A percentile compares a stretch with the other conserved stretches of the same genome.
These are phyloP conservation scores for Prionailurus bengalensis DNA, from an alignment of 2,113 vertebrate species.

Conservation along the genomic window DNA sequence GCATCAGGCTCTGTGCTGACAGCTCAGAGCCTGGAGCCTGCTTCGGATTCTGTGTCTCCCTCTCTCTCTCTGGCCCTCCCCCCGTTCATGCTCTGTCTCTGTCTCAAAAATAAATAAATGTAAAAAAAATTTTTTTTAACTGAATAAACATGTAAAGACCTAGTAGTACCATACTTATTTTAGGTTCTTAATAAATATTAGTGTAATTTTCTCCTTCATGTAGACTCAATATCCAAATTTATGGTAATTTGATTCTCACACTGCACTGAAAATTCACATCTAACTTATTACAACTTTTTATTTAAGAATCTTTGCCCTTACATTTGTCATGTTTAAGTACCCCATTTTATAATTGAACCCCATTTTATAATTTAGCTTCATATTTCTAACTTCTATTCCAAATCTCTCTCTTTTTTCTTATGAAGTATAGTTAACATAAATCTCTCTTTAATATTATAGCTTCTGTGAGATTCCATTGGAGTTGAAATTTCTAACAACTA, in stretches of 20 bases:
- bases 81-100: no score
- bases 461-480: slow-evolving; percentile 2
- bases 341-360: background rate
- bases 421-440: background rate
- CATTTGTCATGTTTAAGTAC: slow-evolving; percentile 15
- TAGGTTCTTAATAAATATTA: background rate
- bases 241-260: background rate
- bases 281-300: slow-evolving; percentile 11
- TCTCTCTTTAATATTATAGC: slow-evolving; percentile 22
- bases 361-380: slow-evolving; percentile 45
- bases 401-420: background rate
- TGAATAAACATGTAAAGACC: background rate
- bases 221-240: background rate
- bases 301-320: slow-evolving; percentile 7
- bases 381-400: background rate
- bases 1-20: no score
- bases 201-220: slow-evolving; percentile 10
- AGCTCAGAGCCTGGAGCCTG: no score
- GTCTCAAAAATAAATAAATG: no score
- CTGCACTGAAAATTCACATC: background rate
- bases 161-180: background rate
- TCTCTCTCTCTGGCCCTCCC: no score
- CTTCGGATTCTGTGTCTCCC: no score
- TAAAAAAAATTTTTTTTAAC: no score
- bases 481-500: slow-evolving; percentile 29